These are phyloP conservation scores for Punctoribates punctum DNA, from an alignment of 2,888 invertebrate species.

Conservation along the genomic window DNA sequence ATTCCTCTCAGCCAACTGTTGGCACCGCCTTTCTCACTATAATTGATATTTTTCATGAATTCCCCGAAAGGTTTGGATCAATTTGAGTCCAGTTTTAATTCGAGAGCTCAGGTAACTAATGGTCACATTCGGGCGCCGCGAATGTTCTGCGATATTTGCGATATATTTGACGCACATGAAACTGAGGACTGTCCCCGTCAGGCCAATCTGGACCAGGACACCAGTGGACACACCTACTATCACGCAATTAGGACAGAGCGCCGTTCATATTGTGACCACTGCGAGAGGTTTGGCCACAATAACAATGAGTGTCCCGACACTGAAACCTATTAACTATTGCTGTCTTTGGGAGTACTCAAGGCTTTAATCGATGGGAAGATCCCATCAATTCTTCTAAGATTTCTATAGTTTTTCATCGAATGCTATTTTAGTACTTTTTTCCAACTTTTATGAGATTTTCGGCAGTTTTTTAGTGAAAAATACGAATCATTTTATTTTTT, in stretches of 20 bases:
- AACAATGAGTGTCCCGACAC: slow-evolving; percentile 80
- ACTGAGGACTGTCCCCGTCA: slow-evolving; percentile 95
- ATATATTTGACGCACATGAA: slow-evolving; percentile 91
- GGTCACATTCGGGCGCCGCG: slow-evolving; percentile 63
- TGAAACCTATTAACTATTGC: slow-evolving; percentile 62
- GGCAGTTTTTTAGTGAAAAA: too few species aligned
- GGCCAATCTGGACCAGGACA: slow-evolving; percentile 57
- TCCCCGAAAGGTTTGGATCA: slow-evolving; percentile 31
- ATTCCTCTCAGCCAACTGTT: neutral
- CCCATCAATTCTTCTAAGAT: too few species aligned
- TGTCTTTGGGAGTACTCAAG: too few species aligned
- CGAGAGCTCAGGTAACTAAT: slow-evolving; percentile 38
- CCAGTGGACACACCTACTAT: slow-evolving; percentile 51
- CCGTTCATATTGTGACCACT: slow-evolving; percentile 84
- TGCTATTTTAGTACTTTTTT: too few species aligned
- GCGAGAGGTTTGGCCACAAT: slow-evolving; percentile 89
- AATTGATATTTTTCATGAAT: too few species aligned
- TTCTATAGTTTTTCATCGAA: too few species aligned
- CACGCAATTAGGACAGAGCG: slow-evolving; percentile 54
- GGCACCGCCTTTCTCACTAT: too few species aligned
- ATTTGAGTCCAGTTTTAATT: slow-evolving; percentile 35
- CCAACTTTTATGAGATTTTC: too few species aligned
- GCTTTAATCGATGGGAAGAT: too few species aligned
- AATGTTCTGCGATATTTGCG: slow-evolving; percentile 95
- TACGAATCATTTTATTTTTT: too few species aligned